Percentiles rank a stretch among this genome's conserved stretches.
These are phyloP conservation scores for Trypoxylus dichotomus DNA, from an alignment of 1,140 invertebrate genomes.

Conservation along the genomic window DNA sequence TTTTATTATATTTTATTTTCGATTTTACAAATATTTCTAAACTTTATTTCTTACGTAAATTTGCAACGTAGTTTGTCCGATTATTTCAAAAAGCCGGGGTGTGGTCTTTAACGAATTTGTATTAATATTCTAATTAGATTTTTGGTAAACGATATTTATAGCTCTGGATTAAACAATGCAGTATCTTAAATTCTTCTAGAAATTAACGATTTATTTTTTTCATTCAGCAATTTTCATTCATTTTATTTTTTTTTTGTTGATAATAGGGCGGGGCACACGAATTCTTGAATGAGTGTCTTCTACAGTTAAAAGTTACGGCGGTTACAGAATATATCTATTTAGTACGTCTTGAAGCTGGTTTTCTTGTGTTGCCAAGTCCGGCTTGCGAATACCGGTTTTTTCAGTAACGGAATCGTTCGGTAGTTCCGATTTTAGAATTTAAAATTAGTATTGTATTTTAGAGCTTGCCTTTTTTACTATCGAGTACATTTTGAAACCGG, in stretches of 20 bases:
- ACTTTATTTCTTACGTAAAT: background rate
- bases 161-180: no score
- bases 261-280: slow-evolving; percentile 13
- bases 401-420: background rate
- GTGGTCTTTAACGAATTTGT: slow-evolving; percentile 29
- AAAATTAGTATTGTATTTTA: slow-evolving; percentile 1
- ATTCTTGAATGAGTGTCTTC: slow-evolving; percentile 24
- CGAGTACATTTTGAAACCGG: background rate
- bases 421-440: background rate
- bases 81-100: slow-evolving; percentile 29
- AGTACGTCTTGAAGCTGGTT: background rate
- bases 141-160: background rate
- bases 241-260: slow-evolving; percentile 11
- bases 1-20: slow-evolving; percentile 28
- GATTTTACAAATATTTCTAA: background rate
- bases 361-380: background rate
- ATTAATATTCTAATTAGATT: background rate
- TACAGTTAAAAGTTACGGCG: slow-evolving; percentile 3
- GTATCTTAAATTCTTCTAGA: no score
- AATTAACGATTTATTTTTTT: background rate
- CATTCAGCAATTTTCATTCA: slow-evolving; percentile 17
- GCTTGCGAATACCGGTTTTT: slow-evolving; percentile 9
- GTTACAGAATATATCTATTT: slow-evolving; percentile 9
- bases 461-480: background rate
- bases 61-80: background rate